These are phyloP conservation scores for Maconellicoccus hirsutus DNA, from an alignment of 1,140 invertebrate species.

Conservation along the genomic window DNA sequence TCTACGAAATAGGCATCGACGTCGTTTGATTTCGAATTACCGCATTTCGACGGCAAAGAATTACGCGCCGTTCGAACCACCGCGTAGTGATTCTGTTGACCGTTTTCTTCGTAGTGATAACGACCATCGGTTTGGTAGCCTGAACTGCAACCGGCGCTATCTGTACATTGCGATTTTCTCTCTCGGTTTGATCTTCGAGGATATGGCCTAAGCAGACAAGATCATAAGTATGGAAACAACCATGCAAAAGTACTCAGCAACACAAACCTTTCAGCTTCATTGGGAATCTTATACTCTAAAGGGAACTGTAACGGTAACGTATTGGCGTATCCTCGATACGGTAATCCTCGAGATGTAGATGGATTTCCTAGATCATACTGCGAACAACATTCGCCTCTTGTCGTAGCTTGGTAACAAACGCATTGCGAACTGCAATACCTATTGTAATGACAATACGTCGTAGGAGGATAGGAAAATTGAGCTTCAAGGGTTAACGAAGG, in stretches of 20 bases:
- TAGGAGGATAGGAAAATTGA: not conserved
- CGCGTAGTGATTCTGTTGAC: not conserved
- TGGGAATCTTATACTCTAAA: not conserved
- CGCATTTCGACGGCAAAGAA: not conserved
- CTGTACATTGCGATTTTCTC: not conserved
- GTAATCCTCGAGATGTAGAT: not conserved
- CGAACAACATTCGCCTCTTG: not conserved
- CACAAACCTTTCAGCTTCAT: not conserved
- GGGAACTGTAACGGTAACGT: not conserved
- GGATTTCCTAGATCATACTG: not conserved
- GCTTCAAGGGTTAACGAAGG: not conserved
- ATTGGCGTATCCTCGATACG: not conserved
- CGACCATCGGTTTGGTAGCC: not conserved
- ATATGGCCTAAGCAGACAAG: not conserved
- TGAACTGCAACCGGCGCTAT: not conserved
- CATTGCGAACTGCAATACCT: not conserved
- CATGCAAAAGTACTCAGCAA: not conserved
- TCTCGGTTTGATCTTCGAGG: not conserved
- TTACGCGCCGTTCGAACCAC: not conserved
- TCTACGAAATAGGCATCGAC: constrained; percentile 9
- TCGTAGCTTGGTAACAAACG: not conserved
- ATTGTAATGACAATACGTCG: not conserved
- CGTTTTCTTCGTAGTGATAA: not conserved
- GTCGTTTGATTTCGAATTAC: not conserved
- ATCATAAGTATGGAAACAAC: too few relatives aligned